Evolutionary conservation across 1,140 invertebrate species (phyloP), one percentile per base, ranked within the genome.

Genomic region (Pissodes strobi): DNA sequence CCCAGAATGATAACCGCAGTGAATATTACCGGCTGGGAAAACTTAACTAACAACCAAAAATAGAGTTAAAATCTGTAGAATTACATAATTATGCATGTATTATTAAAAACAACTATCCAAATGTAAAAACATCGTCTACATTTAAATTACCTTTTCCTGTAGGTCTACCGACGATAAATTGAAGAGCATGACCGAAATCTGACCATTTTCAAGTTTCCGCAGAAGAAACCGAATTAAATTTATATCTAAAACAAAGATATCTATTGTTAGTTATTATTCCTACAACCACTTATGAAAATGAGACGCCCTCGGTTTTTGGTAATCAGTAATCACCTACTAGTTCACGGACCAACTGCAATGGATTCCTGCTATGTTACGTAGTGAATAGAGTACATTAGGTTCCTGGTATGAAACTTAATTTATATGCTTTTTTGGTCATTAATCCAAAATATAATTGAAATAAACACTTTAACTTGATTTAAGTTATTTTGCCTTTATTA

Each of bases 81-180:
- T n/a, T 41, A 13, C 9, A 15, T 5, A 41, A 13, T 41, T 5
- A 41, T 9, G 5, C 9, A 41, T 5, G 6, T 6, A 5, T 41
- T 41, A 41, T 41, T 5, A 41, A 41, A 12, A 41, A 9, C 5
- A 41, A 13, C 15, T n/a, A n/a, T n/a, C n/a, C n/a, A n/a, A n/a
- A 41, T 1, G 15, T 13, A 43, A 43, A 43, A 4, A 17, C 8
- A 12, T 48, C 21, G 10, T 22, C 17, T 48, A 1, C 3, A 8
- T 27, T 10, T 27, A 12, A 19, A n/a, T 52, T 60, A 70, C 69
- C 66, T 67, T 68, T 19, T 72, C 70, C 41, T 67, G 68, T 3
- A 52, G 18, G 22, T 72, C 70, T 9, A 53, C 13, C n/a, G 15
- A 61, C 6, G 68, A 59, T 3, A 72, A 45, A 63, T 72, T 72